Evolutionary conservation across 2,888 invertebrate species (phyloP).

Genomic region (Glyphotaelius pellucidus): DNA sequence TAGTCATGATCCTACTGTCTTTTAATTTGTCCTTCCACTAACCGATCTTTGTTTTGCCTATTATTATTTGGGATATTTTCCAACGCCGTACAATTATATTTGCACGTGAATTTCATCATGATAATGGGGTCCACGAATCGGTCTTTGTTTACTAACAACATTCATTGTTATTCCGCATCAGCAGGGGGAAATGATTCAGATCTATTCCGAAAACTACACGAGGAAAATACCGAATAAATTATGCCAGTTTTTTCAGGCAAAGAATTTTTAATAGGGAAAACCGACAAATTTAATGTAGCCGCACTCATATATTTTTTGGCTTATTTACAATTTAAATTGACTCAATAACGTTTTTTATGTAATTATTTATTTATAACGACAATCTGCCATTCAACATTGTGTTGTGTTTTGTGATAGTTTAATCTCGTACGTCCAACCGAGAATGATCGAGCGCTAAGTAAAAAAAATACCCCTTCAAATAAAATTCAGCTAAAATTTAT

Average conservation of each 20-base stretch:
- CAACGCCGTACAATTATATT: not conserved
- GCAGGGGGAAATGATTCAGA: constrained; percentile 34
- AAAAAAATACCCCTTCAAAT: not conserved
- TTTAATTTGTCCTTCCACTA: not conserved
- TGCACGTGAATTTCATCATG: not conserved
- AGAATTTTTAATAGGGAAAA: constrained; percentile 5
- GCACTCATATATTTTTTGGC: not conserved
- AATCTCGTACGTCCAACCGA: not conserved
- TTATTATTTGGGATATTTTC: not conserved
- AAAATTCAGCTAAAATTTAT: too few relatives aligned
- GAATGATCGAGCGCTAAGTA: not conserved
- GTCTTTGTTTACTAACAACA: not conserved
- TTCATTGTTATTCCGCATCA: not conserved
- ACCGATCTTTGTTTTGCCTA: not conserved
- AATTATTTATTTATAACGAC: not conserved
- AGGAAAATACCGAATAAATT: constrained; percentile 13
- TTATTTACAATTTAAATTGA: not conserved
- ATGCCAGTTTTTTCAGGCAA: not conserved
- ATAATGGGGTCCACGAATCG: not conserved
- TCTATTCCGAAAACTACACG: constrained; percentile 22
- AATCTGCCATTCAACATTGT: not conserved
- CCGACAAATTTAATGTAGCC: not conserved
- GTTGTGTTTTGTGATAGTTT: not conserved
- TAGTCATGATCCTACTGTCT: not conserved
- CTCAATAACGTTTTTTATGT: not conserved